phyloP scores from a whole-genome alignment of 2,888 invertebrate genomes.

The Lasius platythorax region DNA sequence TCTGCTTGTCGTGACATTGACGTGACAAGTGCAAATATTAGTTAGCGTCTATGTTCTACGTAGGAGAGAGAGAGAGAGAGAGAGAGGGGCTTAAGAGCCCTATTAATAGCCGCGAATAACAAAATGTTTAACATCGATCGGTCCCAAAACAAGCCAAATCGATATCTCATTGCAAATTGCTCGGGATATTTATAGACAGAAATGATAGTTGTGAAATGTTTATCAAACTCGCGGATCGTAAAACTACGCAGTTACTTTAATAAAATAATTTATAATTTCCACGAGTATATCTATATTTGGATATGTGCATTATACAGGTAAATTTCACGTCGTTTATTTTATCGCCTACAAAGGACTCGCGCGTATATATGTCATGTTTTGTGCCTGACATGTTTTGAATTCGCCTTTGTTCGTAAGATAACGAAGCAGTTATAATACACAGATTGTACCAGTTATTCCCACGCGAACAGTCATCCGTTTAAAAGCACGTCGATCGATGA shows the following conservation, averaged over 20 bases:
- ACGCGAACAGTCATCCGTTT: not conserved
- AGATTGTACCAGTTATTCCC: not conserved
- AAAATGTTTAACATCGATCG: constrained; percentile 22
- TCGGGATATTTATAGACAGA: not conserved
- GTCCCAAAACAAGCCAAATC: constrained; percentile 2
- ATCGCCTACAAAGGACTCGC: not conserved
- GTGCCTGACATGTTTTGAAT: not conserved
- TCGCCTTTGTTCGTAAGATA: constrained; percentile 2
- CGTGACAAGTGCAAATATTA: constrained; percentile 39
- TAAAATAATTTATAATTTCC: not conserved
- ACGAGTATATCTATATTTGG: not conserved
- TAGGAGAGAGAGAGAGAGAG: not conserved
- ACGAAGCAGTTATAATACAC: not conserved
- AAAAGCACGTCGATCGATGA: not conserved
- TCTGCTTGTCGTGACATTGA: constrained; percentile 9
- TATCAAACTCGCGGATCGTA: not conserved
- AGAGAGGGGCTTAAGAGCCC: not conserved
- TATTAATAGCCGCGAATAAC: constrained; percentile 40
- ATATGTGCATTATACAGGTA: not conserved
- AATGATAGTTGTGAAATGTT: constrained; percentile 1
- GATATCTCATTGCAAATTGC: not conserved
- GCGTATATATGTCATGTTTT: not conserved
- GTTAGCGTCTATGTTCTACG: constrained; percentile 28
- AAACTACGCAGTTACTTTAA: not conserved
- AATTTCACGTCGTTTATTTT: not conserved